Percentiles rank a stretch among this genome's conserved stretches.
phyloP scores from a whole-genome alignment of 2,113 vertebrate genomes.

The Indri indri region DNA sequence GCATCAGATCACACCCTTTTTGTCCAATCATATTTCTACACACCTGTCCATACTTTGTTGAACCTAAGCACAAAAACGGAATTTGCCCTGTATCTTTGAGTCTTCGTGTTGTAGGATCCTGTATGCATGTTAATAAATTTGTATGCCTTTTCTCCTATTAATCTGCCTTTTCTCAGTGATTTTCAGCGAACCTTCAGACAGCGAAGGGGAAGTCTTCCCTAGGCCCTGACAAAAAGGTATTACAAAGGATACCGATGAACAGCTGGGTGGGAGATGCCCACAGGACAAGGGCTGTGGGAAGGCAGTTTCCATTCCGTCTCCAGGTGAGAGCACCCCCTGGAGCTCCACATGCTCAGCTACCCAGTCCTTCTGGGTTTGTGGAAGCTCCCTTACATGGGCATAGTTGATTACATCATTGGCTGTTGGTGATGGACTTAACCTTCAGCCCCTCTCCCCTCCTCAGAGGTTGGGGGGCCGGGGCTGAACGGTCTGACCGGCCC shows the following conservation, averaged over 20 bases:
- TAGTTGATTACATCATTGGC: background rate
- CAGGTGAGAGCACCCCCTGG: background rate
- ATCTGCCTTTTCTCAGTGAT: no score
- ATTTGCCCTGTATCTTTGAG: no score
- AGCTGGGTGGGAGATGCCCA: background rate
- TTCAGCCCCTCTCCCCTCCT: background rate
- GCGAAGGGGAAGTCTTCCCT: no score
- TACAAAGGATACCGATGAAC: background rate
- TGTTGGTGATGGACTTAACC: background rate
- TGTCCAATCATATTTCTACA: no score
- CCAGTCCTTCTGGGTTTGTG: background rate
- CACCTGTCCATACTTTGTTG: no score
- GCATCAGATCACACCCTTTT: no score
- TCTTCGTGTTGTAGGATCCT: no score
- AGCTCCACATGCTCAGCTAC: background rate
- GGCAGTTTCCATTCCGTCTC: background rate
- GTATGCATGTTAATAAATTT: no score
- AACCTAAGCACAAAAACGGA: no score
- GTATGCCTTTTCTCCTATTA: no score
- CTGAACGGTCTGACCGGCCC: background rate
- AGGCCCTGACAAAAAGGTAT: no score
- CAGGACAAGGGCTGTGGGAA: rapidly evolving
- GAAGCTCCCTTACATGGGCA: background rate
- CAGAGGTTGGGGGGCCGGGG: rapidly evolving
- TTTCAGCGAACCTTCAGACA: no score